These are phyloP conservation scores for Cantharis flavilabris DNA, from an alignment of 2,888 invertebrate genomes.

Conservation along the genomic window DNA sequence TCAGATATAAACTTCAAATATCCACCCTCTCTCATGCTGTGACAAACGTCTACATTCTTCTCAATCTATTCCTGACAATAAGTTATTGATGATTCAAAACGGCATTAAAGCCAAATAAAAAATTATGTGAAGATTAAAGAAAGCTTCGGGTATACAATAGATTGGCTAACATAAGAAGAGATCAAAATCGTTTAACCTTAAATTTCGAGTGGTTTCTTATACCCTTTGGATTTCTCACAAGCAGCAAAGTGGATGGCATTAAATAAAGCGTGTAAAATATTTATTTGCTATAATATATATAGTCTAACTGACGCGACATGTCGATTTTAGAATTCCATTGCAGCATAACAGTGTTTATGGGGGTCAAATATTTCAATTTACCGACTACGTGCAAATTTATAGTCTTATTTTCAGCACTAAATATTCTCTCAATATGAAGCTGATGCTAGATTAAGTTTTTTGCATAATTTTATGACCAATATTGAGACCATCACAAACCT, in stretches of 20 bases:
- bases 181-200: conserved; percentile 2
- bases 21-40: conserved; percentile 26
- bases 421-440: conserved; percentile 52
- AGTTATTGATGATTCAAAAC: conserved; percentile 21
- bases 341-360: conserved; percentile 53
- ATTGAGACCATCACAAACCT: conserved; percentile 19
- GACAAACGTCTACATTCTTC: conserved; percentile 23
- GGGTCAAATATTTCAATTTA: conserved; percentile 57
- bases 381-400: conserved; percentile 52
- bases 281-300: conserved; percentile 24
- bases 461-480: conserved; percentile 33
- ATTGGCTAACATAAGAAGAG: background rate
- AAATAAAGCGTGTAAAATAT: conserved; percentile 21
- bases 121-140: conserved; percentile 12
- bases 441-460: conserved; percentile 33
- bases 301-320: conserved; percentile 38
- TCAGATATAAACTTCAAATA: background rate
- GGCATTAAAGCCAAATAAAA: background rate
- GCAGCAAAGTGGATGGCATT: background rate
- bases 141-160: background rate
- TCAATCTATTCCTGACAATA: conserved; percentile 18
- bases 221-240: background rate
- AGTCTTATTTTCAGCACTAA: conserved; percentile 52
- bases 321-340: conserved; percentile 52
- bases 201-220: background rate